Base-by-base conservation (phyloP, 2,797 vertebrate genomes). In the Premnoplex brunnescens region DNA sequence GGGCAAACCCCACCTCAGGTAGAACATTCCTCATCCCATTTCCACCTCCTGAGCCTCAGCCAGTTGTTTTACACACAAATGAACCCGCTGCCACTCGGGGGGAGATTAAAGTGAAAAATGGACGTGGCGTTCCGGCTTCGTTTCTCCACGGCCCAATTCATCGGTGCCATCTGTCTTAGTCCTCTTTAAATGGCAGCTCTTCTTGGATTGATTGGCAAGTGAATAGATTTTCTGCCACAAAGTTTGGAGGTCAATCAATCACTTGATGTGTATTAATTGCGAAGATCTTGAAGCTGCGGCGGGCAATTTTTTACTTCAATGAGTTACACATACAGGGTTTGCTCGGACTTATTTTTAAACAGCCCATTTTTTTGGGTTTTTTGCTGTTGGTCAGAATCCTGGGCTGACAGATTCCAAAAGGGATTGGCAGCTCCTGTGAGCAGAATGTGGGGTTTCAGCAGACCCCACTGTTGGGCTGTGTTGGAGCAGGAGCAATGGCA, bases 211-310 rank as follows among this genome's bases (percentile, higher is more conserved):
- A 97, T 92, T 96, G 96, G 93, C 96, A 96, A 74, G 87, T 24
- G 88, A 73, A 96, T 95, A 84, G 96, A 97, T 96, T 97, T 97
- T 79, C 96, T 97, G 97, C 81, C 96, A 96, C 78, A 36, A 80
- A 91, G 90, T 95, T 96, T 95, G 84, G 93, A 97, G 96, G 97
- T 95, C 95, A 95, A 91, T 96, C 96, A 94, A 96, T 97, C 97
- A 97, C 69, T 73, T 20, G 49, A 88, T 10, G 63, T 88, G 72
- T 89, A 85, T 93, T 96, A 94, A 96, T 96, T 95, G 91, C 3
- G 0, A 81, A 93, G 88, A 92, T 71, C 75, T 94, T 71, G 71
- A 91, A 74, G 79, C 32, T 71, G 75, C 74, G 69, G 30, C 2
- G n/a, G 15, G 59, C 17, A 12, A 23, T 62, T 62, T 55, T 77